Evolutionary conservation across 1,140 invertebrate genomes (phyloP), one percentile per base, ranked within the genome.

Genomic region (Mamestra configurata): DNA sequence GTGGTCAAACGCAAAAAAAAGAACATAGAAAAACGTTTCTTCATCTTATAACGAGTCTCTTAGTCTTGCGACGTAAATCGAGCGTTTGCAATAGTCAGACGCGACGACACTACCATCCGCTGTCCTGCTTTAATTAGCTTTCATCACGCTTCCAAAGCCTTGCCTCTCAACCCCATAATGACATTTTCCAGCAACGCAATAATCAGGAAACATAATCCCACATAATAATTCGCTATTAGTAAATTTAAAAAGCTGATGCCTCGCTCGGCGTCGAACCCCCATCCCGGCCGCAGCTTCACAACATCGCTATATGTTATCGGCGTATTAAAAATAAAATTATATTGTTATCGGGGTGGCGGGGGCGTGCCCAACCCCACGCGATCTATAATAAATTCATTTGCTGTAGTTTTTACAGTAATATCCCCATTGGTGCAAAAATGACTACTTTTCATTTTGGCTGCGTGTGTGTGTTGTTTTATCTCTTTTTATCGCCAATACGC

Each of bases 361-460:
- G 80, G 80, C 82, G 78, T 80, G 80, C 76, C 81, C 82, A 68
- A 68, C 76, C 83, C 80, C 79, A 43, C 64, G 22, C 53, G 53
- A 40, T 61, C 79, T 80, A 91, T 89, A 89, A 90, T 91, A 92
- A 91, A 91, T 92, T 92, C 87, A 91, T 91, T 91, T 92, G 84
- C 85, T 53, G 83, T 91, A 92, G 90, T 91, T 92, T 92, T 92
- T 92, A 88, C 75, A 88, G 89, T 91, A 92, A 89, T 92, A 88
- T 84, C 81, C 77, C 89, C 78, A 91, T 92, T 91, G 90, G 89
- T 89, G 90, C 86, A 93, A 90, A 93, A 93, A 92, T 90, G 86
- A 82, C 86, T 87, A 86, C 88, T 90, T 88, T 88, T 88, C 89
- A 90, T 90, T 89, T 89, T 81, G 88, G 76, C 79, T 78, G 77